Percentiles rank a stretch among this genome's conserved stretches.
These are phyloP conservation scores for Atractosteus spatula DNA, from an alignment of 2,113 vertebrate species.

Conservation along the genomic window DNA sequence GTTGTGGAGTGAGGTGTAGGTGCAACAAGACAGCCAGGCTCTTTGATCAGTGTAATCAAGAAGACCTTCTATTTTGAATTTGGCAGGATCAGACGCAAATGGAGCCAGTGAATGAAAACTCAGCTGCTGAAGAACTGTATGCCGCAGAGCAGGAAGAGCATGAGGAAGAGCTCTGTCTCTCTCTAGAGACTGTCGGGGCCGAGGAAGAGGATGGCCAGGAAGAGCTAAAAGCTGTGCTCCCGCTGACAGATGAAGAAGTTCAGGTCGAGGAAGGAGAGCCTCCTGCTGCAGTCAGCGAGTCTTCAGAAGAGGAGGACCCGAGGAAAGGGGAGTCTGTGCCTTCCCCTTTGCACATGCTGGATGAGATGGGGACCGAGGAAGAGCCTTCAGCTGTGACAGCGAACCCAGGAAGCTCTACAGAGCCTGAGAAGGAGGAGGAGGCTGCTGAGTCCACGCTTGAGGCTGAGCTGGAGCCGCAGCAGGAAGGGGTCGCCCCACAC, in stretches of 20 bases:
- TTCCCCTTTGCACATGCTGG: conserved; percentile 38
- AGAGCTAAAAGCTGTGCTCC: background rate
- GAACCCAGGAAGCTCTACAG: background rate
- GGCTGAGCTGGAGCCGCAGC: background rate
- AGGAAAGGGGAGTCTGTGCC: conserved; percentile 30
- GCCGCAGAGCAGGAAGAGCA: conserved; percentile 13
- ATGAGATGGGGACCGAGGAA: conserved; percentile 26
- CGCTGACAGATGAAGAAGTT: conserved; percentile 13
- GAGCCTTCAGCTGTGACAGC: conserved; percentile 5
- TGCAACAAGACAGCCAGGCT: too few relatives aligned
- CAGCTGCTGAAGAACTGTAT: conserved; percentile 15
- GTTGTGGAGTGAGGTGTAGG: too few relatives aligned
- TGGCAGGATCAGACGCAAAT: background rate
- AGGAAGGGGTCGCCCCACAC: background rate
- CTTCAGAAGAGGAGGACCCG: conserved; percentile 37
- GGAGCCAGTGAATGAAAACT: conserved; percentile 21
- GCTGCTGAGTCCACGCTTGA: background rate
- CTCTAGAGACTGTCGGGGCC: background rate
- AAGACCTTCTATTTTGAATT: too few relatives aligned
- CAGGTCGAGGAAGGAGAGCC: conserved; percentile 6
- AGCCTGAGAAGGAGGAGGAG: background rate
- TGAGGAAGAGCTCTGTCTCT: conserved; percentile 22
- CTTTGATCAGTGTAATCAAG: too few relatives aligned
- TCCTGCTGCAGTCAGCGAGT: conserved; percentile 31
- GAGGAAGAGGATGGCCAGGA: background rate